Percentiles rank a stretch among this genome's conserved stretches.
phyloP scores from a whole-genome alignment of 2,888 invertebrate genomes.

The Thymelicus acteon region DNA sequence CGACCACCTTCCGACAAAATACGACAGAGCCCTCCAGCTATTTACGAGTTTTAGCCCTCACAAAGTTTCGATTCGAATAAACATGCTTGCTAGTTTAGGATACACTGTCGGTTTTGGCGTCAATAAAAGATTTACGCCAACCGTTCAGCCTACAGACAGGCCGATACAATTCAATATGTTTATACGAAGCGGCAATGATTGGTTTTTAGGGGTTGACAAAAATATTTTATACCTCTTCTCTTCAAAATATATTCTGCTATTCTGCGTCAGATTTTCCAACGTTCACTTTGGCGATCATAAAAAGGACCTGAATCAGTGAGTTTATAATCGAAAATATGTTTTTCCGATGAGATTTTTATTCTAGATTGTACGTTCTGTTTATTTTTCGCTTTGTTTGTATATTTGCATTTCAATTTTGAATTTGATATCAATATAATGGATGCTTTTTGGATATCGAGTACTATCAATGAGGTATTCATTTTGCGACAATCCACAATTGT shows the following conservation, averaged over 20 bases:
- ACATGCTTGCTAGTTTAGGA: conserved; percentile 40
- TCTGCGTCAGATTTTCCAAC: conserved; percentile 28
- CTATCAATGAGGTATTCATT: background rate
- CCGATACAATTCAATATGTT: conserved; percentile 25
- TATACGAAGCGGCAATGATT: conserved; percentile 6
- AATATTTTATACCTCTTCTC: conserved; percentile 22
- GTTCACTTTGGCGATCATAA: conserved; percentile 29
- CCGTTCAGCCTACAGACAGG: background rate
- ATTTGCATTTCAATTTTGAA: conserved; percentile 2
- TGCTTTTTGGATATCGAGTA: background rate
- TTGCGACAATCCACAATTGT: no score
- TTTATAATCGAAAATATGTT: conserved; percentile 26
- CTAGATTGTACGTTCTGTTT: background rate
- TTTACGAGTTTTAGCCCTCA: conserved; percentile 63
- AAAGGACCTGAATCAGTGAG: conserved; percentile 24
- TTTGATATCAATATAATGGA: background rate
- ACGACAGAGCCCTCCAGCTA: conserved; percentile 58
- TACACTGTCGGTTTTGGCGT: conserved; percentile 19
- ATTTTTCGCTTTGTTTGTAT: background rate
- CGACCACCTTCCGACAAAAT: conserved; percentile 72
- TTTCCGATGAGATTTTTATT: conserved; percentile 19
- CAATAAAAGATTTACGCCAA: conserved; percentile 30
- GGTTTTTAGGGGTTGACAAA: conserved; percentile 26
- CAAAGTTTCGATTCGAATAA: conserved; percentile 51
- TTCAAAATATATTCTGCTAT: conserved; percentile 26